phyloP scores from a whole-genome alignment of 2,113 vertebrate genomes.

The Apaloderma vittatum region DNA sequence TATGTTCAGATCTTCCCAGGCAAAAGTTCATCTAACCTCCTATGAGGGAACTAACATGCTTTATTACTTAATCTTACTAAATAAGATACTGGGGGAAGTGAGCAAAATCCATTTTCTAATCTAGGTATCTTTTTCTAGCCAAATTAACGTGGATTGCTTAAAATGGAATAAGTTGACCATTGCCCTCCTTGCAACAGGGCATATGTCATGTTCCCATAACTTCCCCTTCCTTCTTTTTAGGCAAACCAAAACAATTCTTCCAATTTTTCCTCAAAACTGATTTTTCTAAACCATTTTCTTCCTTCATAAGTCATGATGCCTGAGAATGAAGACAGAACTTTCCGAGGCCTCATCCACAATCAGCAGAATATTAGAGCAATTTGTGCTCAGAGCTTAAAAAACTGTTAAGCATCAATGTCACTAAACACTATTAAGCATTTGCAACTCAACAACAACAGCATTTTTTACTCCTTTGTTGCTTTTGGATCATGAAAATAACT shows the following conservation, averaged over 20 bases:
- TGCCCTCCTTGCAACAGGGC: background rate
- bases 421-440: background rate
- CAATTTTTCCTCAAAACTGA: background rate
- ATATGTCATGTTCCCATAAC: background rate
- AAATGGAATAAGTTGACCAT: slow-evolving; percentile 18
- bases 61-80: background rate
- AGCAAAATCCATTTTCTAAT: slow-evolving; percentile 14
- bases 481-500: background rate
- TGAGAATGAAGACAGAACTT: background rate
- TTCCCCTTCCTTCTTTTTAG: background rate
- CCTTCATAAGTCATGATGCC: background rate
- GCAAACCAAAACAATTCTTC: background rate
- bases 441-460: background rate
- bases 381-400: background rate
- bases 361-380: background rate
- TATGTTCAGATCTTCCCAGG: background rate
- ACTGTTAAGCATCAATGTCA: background rate
- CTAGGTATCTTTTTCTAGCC: background rate
- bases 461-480: background rate
- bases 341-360: background rate
- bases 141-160: slow-evolving; percentile 1
- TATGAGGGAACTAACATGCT: background rate
- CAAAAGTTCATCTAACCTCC: background rate
- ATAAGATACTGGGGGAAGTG: background rate
- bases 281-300: background rate